Evolutionary conservation across 2,888 invertebrate genomes (phyloP), one percentile per base, ranked within the genome.

Genomic region (Aphodius sticticus): DNA sequence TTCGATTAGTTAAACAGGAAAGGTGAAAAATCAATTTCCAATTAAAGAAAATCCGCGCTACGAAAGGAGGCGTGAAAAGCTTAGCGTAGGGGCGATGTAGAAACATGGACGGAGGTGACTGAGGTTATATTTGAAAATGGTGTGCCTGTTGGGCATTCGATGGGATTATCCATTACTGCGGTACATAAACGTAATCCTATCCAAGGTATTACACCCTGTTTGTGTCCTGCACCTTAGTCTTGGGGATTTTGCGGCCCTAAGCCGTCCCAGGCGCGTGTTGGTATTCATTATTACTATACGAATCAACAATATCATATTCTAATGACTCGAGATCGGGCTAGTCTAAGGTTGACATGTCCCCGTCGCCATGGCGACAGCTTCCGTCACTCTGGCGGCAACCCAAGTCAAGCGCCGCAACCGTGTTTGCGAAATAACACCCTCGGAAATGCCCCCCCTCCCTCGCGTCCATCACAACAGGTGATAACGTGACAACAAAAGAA

Each of bases 281-380:
- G 82, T 84, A 84, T 83, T 85, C 84, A 84, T 86, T 86, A 85
- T 82, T 53, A 81, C 69, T 83, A 81, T 78, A 77, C 80, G 82
- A 83, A 85, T 84, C 86, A 87, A 86, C 86, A 85, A 86, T 87
- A 87, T 87, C 86, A 86, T 87, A 86, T 87, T 87, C 86, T 86
- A 87, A 86, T 86, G 86, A 86, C 84, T 84, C 76, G 78, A 81
- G 82, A 82, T 80, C 7, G 53, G 82, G 69, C 81, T 84, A 75
- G 74, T 75, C 74, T 53, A 12, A 2, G 78, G 90, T 77, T 91
- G 91, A 81, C 90, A 91, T 84, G 89, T 90, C 16, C 12, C 1
- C 91, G 91, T 91, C 82, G 90, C 89, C 77, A 90, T 90, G 75
- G 90, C 90, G 80, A 91, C 91, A 84, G 91, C 90, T 71, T 88